phyloP scores from a whole-genome alignment of 2,888 invertebrate genomes.

The Steinernema carpocapsae region DNA sequence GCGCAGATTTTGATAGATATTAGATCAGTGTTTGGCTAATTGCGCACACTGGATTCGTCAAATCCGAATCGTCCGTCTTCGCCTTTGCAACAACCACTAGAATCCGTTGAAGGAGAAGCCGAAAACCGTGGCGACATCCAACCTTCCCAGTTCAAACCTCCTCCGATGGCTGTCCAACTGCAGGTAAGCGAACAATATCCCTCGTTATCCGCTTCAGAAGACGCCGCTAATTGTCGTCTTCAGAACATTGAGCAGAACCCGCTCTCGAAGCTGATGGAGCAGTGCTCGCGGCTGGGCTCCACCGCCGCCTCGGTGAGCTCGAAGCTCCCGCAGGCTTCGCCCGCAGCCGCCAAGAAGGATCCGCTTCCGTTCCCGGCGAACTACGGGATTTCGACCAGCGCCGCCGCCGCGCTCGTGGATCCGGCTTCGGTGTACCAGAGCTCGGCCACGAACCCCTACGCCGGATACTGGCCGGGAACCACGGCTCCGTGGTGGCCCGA shows the following conservation, averaged over 20 bases:
- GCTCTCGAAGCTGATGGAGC: conserved; percentile 25
- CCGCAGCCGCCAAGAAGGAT: conserved; percentile 6
- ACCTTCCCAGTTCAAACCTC: too few relatives aligned
- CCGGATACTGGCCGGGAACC: conserved; percentile 10
- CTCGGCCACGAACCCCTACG: conserved; percentile 1
- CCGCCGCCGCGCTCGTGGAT: conserved; percentile 11
- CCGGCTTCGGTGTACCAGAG: not conserved
- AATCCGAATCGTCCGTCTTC: conserved; percentile 28
- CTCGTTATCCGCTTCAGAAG: not conserved
- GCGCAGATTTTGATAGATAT: conserved; percentile 31
- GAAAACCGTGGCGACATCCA: not conserved
- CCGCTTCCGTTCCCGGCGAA: not conserved
- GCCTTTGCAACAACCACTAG: conserved; percentile 10
- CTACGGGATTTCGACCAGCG: conserved; percentile 12
- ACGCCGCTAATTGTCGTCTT: not conserved
- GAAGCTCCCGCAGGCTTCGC: conserved; percentile 17
- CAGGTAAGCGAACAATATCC: conserved; percentile 21
- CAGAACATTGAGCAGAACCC: conserved; percentile 24
- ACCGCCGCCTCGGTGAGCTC: not conserved
- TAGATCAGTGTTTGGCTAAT: conserved; percentile 31
- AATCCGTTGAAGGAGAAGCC: not conserved
- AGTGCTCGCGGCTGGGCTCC: conserved; percentile 14
- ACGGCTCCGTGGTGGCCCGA: conserved; percentile 12
- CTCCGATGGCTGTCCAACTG: not conserved
- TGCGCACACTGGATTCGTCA: conserved; percentile 32